Conservation (phyloP, 2,113 vertebrate species). For the Monarcha castaneiventris region DNA sequence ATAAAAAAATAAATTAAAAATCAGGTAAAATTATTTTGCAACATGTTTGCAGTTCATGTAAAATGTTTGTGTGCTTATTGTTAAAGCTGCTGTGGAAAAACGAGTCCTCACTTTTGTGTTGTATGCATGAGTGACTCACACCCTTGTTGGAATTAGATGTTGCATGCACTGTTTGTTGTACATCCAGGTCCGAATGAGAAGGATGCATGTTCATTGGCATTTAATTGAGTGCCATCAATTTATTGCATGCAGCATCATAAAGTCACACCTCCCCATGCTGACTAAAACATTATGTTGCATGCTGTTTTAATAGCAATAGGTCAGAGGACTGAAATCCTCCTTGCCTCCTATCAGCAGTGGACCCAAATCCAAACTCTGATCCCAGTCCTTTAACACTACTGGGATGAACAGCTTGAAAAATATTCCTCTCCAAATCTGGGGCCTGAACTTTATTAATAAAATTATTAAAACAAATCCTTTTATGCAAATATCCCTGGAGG, state of each 20-base stretch:
- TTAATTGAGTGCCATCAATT: not conserved
- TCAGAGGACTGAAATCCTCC: not conserved
- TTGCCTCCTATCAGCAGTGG: not conserved
- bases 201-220: not conserved
- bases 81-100: not conserved
- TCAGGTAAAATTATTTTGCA: slow-evolving; percentile 51
- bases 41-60: not conserved
- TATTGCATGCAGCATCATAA: not conserved
- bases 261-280: rapidly evolving
- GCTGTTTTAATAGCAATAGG: not conserved
- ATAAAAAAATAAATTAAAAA: not conserved
- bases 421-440: not conserved
- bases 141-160: not conserved
- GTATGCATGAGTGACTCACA: not conserved
- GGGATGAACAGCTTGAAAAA: not conserved
- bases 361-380: not conserved
- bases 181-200: not conserved
- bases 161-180: not conserved
- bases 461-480: not conserved
- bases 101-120: not conserved
- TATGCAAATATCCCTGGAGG: not conserved
- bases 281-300: not conserved
- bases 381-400: not conserved
- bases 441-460: not conserved
- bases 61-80: not conserved